These are phyloP conservation scores for Latheticus oryzae DNA, from an alignment of 2,888 invertebrate genomes.

Conservation along the genomic window DNA sequence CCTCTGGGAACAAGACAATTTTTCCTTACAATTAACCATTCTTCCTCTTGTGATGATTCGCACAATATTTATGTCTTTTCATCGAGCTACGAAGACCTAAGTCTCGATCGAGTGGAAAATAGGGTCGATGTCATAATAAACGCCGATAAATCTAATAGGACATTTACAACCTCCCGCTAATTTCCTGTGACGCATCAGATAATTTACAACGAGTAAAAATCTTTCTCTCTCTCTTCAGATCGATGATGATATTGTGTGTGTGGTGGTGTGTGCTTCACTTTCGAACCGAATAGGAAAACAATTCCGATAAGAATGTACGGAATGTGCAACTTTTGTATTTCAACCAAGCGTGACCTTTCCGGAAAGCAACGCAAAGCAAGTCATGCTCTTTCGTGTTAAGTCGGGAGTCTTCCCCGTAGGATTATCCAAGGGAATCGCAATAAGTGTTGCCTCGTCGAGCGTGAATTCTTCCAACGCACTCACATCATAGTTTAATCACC, in stretches of 20 bases:
- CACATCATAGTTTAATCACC: constrained; percentile 27
- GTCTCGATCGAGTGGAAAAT: constrained; percentile 6
- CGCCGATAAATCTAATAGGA: constrained; percentile 35
- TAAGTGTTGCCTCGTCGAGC: constrained; percentile 25
- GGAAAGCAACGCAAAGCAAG: constrained; percentile 7
- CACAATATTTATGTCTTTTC: neutral
- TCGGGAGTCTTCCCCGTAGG: constrained; percentile 5
- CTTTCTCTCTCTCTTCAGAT: constrained; percentile 12
- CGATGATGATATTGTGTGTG: constrained; percentile 23
- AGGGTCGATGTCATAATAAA: constrained; percentile 23
- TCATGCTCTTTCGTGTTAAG: constrained; percentile 18
- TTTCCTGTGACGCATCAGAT: constrained; percentile 28
- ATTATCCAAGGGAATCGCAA: constrained; percentile 18
- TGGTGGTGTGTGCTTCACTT: constrained; percentile 28
- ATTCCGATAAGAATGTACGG: constrained; percentile 36
- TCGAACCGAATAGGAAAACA: constrained; percentile 32
- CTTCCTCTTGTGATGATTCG: constrained; percentile 4
- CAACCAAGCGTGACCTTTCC: constrained; percentile 36
- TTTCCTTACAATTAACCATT: constrained; percentile 5
- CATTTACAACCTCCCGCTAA: constrained; percentile 35
- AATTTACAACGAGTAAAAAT: constrained; percentile 22
- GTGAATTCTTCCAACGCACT: constrained; percentile 23
- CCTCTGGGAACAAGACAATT: constrained; percentile 10
- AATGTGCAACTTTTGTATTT: constrained; percentile 40
- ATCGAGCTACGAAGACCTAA: neutral